Evolutionary conservation across 2,888 invertebrate species (phyloP), one percentile per base, ranked within the genome.

Genomic region (Junonia oenone): DNA sequence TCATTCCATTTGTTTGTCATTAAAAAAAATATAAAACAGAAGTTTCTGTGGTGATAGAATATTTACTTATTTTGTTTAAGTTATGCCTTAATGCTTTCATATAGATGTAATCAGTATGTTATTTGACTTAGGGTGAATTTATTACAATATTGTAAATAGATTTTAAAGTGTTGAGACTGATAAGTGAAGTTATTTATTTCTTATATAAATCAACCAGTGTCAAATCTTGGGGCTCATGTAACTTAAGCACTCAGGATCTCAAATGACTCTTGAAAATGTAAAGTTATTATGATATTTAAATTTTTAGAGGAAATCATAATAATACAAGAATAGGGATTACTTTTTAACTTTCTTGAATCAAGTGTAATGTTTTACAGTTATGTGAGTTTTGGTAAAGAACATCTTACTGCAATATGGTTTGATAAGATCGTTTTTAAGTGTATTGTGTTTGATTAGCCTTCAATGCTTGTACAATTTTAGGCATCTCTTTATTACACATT

Each of bases 121-220:
- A 59, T 62, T 79, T 76, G 71, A 76, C 74, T 77, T 76, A 72
- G 72, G 75, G 77, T 76, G 75, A 82, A 78, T 81, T 83, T 78
- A 77, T 75, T 73, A 81, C 81, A 75, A 75, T 78, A 78, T 74
- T 88, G 88, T 89, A 88, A 72, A 88, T 89, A 89, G 79, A 81
- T 78, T 82, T 84, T 80, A 84, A 84, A 83, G 84, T 82, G 71
- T 83, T 85, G 83, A 88, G 89, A 90, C 89, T 90, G 89, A 90
- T 88, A 86, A 76, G 73, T 85, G 83, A 88, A 80, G 83, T 86
- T 86, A 87, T 87, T 87, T 88, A 86, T 88, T 88, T 83, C 69
- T 76, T 87, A 83, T 81, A 71, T 83, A 82, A 83, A 84, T 81
- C 82, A 81, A 83, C 81, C 85, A 81, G 85, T 86, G 84, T 86